Conservation (phyloP, 2,888 invertebrate genomes). For the Notodonta ziczac region DNA sequence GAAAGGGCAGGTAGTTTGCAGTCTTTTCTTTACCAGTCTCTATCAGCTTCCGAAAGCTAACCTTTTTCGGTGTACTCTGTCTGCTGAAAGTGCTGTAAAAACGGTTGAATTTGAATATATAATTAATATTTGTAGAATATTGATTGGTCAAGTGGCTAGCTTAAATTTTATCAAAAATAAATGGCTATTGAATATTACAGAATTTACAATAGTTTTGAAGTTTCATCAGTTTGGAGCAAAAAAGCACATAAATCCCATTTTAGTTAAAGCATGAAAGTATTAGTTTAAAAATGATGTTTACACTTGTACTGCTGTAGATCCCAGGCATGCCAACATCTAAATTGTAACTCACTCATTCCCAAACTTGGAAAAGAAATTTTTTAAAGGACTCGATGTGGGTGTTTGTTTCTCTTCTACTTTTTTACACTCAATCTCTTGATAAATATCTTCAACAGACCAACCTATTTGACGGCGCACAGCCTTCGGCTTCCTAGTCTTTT, state of each 20-base stretch:
- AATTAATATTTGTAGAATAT: too few species aligned
- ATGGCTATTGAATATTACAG: not conserved
- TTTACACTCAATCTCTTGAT: slow-evolving; percentile 79
- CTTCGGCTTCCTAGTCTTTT: slow-evolving; percentile 70
- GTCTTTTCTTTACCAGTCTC: slow-evolving; percentile 77
- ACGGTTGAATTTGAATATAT: slow-evolving; percentile 7
- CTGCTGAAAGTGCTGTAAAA: slow-evolving; percentile 65
- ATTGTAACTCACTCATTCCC: slow-evolving; percentile 79
- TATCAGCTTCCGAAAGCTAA: slow-evolving; percentile 75
- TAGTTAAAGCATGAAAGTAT: slow-evolving; percentile 38
- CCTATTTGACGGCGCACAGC: slow-evolving; percentile 76
- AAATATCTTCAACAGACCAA: slow-evolving; percentile 81
- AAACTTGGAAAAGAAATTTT: slow-evolving; percentile 74
- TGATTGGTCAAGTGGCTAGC: too few species aligned
- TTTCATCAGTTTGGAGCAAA: slow-evolving; percentile 22
- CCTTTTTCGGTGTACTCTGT: slow-evolving; percentile 78
- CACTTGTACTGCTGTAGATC: slow-evolving; percentile 42
- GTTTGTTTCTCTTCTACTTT: slow-evolving; percentile 69
- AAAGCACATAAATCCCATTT: slow-evolving; percentile 33
- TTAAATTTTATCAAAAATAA: not conserved
- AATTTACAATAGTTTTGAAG: not conserved
- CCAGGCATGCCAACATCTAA: slow-evolving; percentile 70
- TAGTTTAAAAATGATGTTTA: slow-evolving; percentile 26
- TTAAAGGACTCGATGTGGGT: slow-evolving; percentile 74
- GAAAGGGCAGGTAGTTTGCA: slow-evolving; percentile 88